phyloP scores from a whole-genome alignment of 2,797 vertebrate genomes.

The Acrossocheilus fasciatus region DNA sequence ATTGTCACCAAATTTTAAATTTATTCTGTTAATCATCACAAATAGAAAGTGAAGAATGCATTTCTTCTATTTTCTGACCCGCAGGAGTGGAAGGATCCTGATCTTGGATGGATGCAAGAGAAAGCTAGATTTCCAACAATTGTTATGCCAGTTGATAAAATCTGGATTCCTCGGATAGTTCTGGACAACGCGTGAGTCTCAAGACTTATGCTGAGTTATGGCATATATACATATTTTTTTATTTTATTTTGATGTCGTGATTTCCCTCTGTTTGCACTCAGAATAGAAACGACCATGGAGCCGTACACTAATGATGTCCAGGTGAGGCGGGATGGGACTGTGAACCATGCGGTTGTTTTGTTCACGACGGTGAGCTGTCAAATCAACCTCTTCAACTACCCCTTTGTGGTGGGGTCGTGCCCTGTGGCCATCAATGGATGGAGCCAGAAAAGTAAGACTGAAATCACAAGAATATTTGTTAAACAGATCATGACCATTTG shows the following conservation, averaged over 20 bases:
- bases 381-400: slow-evolving; percentile 78
- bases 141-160: slow-evolving; percentile 68
- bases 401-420: slow-evolving; percentile 72
- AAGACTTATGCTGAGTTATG: not conserved
- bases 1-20: not conserved
- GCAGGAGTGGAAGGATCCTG: slow-evolving; percentile 72
- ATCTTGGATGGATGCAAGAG: slow-evolving; percentile 69
- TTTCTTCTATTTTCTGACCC: not conserved
- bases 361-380: slow-evolving; percentile 71
- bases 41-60: not conserved
- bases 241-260: not conserved
- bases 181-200: slow-evolving; percentile 75
- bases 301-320: slow-evolving; percentile 68
- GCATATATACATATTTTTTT: not conserved
- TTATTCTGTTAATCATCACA: too few relatives aligned
- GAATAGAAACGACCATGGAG: slow-evolving; percentile 60
- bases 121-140: slow-evolving; percentile 61
- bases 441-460: slow-evolving; percentile 61
- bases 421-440: slow-evolving; percentile 74
- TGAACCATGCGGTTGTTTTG: slow-evolving; percentile 66
- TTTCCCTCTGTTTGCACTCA: slow-evolving; percentile 45
- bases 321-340: slow-evolving; percentile 66
- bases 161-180: slow-evolving; percentile 76
- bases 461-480: not conserved
- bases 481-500: too few relatives aligned